Evolutionary conservation across 2,888 invertebrate genomes (phyloP).

Genomic region (Tinea semifulvella): DNA sequence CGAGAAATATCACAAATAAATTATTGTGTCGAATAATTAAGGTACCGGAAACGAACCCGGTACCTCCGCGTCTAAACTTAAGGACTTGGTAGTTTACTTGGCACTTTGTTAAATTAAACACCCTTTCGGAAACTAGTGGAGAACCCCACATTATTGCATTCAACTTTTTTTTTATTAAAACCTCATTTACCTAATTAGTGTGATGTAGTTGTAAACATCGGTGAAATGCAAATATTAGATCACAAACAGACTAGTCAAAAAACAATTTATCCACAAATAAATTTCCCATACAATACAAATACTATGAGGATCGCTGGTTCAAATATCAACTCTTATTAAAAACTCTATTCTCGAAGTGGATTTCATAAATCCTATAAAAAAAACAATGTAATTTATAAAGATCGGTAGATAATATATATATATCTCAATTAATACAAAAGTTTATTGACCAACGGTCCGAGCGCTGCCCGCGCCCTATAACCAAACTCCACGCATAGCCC

Average conservation of each 20-base stretch:
- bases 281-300: constrained; percentile 19
- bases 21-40: too few relatives aligned
- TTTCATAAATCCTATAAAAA: constrained; percentile 55
- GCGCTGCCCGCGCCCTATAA: constrained; percentile 31
- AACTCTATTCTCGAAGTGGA: constrained; percentile 52
- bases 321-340: constrained; percentile 50
- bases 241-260: constrained; percentile 1
- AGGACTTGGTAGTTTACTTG: too few relatives aligned
- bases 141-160: not conserved
- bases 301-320: constrained; percentile 41
- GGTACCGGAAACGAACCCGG: too few relatives aligned
- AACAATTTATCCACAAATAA: not conserved
- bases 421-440: constrained; percentile 58
- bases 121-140: too few relatives aligned
- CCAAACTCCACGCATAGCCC: constrained; percentile 60
- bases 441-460: constrained; percentile 53
- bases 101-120: too few relatives aligned
- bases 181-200: constrained; percentile 1
- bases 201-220: constrained; percentile 6
- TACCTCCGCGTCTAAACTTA: too few relatives aligned
- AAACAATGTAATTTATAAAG: constrained; percentile 9
- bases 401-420: constrained; percentile 22
- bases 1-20: too few relatives aligned
- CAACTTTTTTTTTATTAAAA: too few relatives aligned
- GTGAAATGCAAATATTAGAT: constrained; percentile 8